These are phyloP conservation scores for Notospermus geniculatus DNA, from an alignment of 1,140 invertebrate species.

Conservation along the genomic window DNA sequence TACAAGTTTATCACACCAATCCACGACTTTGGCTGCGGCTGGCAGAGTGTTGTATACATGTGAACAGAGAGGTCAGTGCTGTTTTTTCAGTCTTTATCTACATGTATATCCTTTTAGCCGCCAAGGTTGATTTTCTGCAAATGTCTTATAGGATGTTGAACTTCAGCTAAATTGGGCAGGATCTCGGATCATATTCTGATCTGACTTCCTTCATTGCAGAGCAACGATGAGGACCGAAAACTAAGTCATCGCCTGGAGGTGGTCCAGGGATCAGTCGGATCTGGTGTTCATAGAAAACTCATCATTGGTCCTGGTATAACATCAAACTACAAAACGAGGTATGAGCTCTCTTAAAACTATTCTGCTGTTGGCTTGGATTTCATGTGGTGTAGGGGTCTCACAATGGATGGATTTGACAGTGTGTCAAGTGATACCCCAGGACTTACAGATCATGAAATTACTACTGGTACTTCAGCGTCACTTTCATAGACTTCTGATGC, in stretches of 20 bases:
- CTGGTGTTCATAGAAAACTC: constrained; percentile 66
- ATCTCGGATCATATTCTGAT: background rate
- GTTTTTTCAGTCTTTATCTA: no score
- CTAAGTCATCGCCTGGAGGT: constrained; percentile 64
- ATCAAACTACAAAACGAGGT: constrained; percentile 21
- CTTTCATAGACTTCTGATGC: background rate
- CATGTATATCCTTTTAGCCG: constrained; percentile 1
- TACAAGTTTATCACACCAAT: constrained; percentile 82
- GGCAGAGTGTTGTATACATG: constrained; percentile 73
- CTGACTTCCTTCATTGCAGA: background rate
- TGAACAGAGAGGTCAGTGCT: constrained; percentile 51
- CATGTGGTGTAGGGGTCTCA: no score
- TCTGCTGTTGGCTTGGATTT: no score
- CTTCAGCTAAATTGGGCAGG: background rate
- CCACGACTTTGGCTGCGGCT: constrained; percentile 87
- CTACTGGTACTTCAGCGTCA: background rate
- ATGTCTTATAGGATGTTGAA: background rate
- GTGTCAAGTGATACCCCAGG: no score
- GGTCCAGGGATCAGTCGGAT: constrained; percentile 65
- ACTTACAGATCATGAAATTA: no score
- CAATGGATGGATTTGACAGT: no score
- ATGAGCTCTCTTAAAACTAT: background rate
- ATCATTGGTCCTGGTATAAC: constrained; percentile 55
- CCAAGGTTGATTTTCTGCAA: background rate
- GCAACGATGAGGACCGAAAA: constrained; percentile 65